Evolutionary conservation across 2,113 vertebrate genomes (phyloP).

Genomic region (Syngnathus scovelli): DNA sequence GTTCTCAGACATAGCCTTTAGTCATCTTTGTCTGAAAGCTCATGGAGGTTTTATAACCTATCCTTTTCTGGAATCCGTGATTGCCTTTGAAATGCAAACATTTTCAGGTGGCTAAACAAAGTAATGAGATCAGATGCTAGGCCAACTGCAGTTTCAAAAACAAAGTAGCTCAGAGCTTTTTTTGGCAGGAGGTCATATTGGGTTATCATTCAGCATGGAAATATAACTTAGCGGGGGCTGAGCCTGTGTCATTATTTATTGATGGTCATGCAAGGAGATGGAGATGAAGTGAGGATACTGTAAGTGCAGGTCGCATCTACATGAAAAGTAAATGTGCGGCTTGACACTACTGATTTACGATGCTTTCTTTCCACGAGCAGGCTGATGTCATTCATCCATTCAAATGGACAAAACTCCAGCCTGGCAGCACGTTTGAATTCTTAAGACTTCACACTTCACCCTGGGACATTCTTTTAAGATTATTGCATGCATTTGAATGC

Average conservation of each 20-base stretch:
- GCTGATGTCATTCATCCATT: constrained; percentile 11
- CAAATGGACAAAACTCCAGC: constrained; percentile 7
- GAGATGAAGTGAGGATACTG: constrained; percentile 5
- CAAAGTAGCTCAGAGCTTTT: constrained; percentile 4
- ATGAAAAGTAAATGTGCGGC: neutral
- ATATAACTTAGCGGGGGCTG: constrained; percentile 26
- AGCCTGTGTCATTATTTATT: constrained; percentile 46
- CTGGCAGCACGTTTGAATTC: neutral
- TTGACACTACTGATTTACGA: neutral
- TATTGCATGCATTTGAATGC: neutral
- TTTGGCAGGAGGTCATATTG: neutral
- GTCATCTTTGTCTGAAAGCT: constrained; percentile 40
- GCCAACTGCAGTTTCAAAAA: constrained; percentile 4
- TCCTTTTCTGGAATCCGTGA: constrained; percentile 55
- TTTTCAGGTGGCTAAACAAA: constrained; percentile 42
- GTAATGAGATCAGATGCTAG: constrained; percentile 12
- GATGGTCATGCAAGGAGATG: constrained; percentile 27
- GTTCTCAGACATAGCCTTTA: constrained; percentile 36
- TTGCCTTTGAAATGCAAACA: constrained; percentile 25
- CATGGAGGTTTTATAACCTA: constrained; percentile 51
- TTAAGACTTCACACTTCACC: constrained; percentile 7
- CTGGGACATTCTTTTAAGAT: constrained; percentile 23
- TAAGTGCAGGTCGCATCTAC: constrained; percentile 24
- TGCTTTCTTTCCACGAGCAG: neutral
- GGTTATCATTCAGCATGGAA: constrained; percentile 28